Evolutionary conservation across 2,797 vertebrate genomes (phyloP).

Genomic region (Capromys pilorides): DNA sequence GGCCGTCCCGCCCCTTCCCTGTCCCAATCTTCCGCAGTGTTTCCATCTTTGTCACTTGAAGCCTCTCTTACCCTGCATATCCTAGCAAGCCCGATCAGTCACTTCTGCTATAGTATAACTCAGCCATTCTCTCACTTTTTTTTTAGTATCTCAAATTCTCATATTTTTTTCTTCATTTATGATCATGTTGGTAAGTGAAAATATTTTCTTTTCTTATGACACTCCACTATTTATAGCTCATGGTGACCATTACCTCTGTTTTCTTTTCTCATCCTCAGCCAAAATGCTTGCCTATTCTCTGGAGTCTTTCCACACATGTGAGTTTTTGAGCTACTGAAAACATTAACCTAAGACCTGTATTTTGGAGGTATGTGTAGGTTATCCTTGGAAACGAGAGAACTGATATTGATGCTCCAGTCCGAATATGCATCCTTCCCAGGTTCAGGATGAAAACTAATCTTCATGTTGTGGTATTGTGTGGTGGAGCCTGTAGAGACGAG

Average conservation of each 20-base stretch:
- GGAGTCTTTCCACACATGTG: rapidly evolving
- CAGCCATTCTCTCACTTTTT: no score
- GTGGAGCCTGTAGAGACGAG: background rate
- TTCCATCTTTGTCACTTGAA: rapidly evolving
- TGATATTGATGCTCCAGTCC: background rate
- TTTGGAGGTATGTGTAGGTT: background rate
- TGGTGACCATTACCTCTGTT: background rate
- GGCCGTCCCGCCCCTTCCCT: background rate
- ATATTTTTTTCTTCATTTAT: background rate
- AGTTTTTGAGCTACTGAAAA: background rate
- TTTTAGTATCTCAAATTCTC: background rate
- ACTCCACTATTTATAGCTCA: background rate
- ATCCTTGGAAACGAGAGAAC: background rate
- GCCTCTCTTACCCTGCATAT: background rate
- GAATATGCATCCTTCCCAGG: rapidly evolving
- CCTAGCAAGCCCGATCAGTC: rapidly evolving
- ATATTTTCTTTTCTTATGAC: background rate
- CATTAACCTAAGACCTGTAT: no score
- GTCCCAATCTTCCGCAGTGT: background rate
- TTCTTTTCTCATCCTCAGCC: background rate
- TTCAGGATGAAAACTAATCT: background rate
- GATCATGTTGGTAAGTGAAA: no score
- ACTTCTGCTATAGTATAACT: background rate
- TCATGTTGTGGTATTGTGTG: no score
- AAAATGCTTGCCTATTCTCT: background rate